Percentiles rank a stretch among this genome's conserved stretches.
phyloP scores from a whole-genome alignment of 2,113 vertebrate genomes.

The Syngnathus scovelli region DNA sequence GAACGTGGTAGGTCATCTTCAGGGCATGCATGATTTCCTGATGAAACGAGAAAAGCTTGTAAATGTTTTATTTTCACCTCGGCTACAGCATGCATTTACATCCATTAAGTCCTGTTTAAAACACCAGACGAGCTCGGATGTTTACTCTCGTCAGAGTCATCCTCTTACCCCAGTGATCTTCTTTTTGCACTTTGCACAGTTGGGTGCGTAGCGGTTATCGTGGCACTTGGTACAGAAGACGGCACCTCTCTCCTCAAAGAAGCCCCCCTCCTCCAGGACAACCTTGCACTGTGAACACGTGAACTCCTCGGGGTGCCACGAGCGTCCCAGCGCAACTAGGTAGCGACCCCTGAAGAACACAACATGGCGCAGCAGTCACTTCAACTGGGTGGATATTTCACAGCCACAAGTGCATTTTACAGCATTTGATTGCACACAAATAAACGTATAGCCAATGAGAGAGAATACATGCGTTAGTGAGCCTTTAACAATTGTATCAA shows the following conservation, averaged over 20 bases:
- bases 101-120: background rate
- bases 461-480: too few relatives aligned
- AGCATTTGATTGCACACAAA: background rate
- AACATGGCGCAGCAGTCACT: background rate
- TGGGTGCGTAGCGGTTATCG: constrained; percentile 85
- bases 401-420: too few relatives aligned
- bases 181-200: constrained; percentile 97
- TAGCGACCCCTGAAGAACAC: constrained; percentile 83
- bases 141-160: background rate
- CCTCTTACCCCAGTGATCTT: constrained; percentile 87
- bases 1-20: constrained; percentile 97
- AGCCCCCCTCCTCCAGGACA: constrained; percentile 89
- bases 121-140: background rate
- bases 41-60: constrained; percentile 2
- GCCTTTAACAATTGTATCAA: too few relatives aligned
- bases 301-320: constrained; percentile 97
- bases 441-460: background rate
- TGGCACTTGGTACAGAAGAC: constrained; percentile 94
- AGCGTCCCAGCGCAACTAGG: constrained; percentile 88
- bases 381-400: background rate
- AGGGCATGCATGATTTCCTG: constrained; percentile 98
- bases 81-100: background rate
- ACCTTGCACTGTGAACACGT: constrained; percentile 89
- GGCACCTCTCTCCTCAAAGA: constrained; percentile 93
- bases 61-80: background rate